Conservation (phyloP, 2,888 invertebrate genomes). For the Thymelicus lineola region DNA sequence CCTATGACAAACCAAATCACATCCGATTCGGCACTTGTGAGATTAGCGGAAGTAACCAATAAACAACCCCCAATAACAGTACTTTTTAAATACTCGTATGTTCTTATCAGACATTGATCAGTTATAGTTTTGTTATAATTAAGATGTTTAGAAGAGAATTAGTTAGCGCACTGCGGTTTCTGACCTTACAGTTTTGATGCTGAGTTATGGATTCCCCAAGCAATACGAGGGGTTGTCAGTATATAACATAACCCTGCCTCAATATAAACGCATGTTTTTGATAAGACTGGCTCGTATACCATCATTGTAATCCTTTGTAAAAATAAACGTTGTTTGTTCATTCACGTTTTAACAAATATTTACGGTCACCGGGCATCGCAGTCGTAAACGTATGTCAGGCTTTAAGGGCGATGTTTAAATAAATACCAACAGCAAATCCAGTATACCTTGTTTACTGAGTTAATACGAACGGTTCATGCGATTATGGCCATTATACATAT, state of each 20-base stretch:
- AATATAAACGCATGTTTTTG: constrained; percentile 4
- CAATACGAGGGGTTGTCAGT: background rate
- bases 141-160: too few species aligned
- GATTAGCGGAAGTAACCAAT: too few species aligned
- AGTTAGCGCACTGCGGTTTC: too few species aligned
- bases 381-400: constrained; percentile 71
- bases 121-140: too few species aligned
- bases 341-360: constrained; percentile 68
- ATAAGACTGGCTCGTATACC: background rate
- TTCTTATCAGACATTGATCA: too few species aligned
- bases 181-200: too few species aligned
- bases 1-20: too few species aligned
- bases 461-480: constrained; percentile 57
- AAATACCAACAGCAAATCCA: constrained; percentile 64
- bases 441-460: constrained; percentile 48
- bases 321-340: constrained; percentile 53
- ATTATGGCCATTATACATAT: constrained; percentile 58
- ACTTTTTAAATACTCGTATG: too few species aligned
- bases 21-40: too few species aligned
- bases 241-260: background rate
- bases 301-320: constrained; percentile 52
- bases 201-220: too few species aligned
- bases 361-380: constrained; percentile 60
- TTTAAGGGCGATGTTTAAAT: constrained; percentile 70
- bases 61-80: too few species aligned